Evolutionary conservation across 2,797 vertebrate species (phyloP).

Genomic region (Gallirallus australis): DNA sequence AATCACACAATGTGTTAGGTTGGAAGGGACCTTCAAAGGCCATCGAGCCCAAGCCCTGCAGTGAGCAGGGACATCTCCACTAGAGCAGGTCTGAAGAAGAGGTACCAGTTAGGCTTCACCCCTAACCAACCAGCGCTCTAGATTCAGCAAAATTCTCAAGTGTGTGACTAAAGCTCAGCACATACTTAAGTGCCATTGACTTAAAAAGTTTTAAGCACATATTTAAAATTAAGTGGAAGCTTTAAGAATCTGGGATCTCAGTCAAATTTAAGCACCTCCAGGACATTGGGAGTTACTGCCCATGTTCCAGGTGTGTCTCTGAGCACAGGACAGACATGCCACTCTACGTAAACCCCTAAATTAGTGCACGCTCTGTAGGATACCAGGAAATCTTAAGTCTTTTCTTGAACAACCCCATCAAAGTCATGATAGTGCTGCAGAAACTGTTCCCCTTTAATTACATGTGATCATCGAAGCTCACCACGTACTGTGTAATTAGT

Average conservation of each 20-base stretch:
- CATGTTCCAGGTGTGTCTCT: not conserved
- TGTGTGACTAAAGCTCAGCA: not conserved
- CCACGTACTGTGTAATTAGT: not conserved
- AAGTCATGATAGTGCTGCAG: not conserved
- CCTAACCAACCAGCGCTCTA: not conserved
- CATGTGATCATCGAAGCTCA: not conserved
- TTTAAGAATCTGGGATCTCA: not conserved
- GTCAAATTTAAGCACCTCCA: not conserved
- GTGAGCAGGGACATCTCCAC: no score
- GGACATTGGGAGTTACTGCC: not conserved
- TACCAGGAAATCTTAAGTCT: not conserved
- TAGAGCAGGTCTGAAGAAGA: not conserved
- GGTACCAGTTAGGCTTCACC: not conserved
- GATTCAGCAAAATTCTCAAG: not conserved
- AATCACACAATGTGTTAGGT: no score
- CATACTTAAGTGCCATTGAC: not conserved
- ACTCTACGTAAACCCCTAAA: not conserved
- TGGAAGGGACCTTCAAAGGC: no score
- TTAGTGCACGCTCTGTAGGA: not conserved
- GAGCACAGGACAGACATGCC: not conserved
- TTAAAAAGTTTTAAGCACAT: conserved; percentile 12
- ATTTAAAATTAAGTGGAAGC: not conserved
- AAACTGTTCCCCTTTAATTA: not conserved
- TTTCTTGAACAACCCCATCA: not conserved
- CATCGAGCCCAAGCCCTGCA: no score